Evolutionary conservation across 1,140 invertebrate genomes (phyloP), one percentile per base, ranked within the genome.

Genomic region (Portunus trituberculatus): DNA sequence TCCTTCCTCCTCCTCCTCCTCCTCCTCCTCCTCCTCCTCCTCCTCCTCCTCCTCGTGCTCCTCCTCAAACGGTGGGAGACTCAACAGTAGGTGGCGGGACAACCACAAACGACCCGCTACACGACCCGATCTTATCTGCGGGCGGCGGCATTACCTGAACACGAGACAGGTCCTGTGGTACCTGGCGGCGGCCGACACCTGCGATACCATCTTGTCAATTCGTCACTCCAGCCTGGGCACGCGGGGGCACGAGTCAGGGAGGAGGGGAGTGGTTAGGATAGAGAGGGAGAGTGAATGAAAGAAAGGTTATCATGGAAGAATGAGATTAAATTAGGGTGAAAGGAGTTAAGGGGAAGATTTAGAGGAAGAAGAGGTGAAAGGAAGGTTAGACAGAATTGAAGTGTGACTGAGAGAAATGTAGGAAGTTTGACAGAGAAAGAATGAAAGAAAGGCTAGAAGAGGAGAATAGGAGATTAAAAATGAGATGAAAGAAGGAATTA

Each of bases 31-130:
- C 67, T 76, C 67, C 67, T 76, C 7, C 67, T 76, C 67, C 20
- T 76, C 67, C 67, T n/a, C 8, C 67, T 76, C 7, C 20, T 76
- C 67, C 67, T 76, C 67, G 10, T 76, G 10, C 67, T 76, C 67
- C 67, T n/a, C 67, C 67, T 76, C 67, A 89, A 46, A 39, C 88
- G 32, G 31, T 48, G 88, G 88, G 45, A 45, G 45, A 10, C n/a
- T 91, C 46, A 59, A 91, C 89, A 59, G 89, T 91, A 91, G 89
- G 46, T 91, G 59, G 46, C 32, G 59, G 89, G 28, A 32, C 59
- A 39, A 91, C 89, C 46, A 59, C 46, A 91, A 91, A 91, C 46
- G 89, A 59, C 32, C n/a, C 31, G 46, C 16, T 91, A 59, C 89
- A 59, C 48, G 89, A n/a, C 46, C n/a, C 32, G 89, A 91, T 91